Evolutionary conservation across 1,140 invertebrate genomes (phyloP).

Genomic region (Druon quercuslanigerum): DNA sequence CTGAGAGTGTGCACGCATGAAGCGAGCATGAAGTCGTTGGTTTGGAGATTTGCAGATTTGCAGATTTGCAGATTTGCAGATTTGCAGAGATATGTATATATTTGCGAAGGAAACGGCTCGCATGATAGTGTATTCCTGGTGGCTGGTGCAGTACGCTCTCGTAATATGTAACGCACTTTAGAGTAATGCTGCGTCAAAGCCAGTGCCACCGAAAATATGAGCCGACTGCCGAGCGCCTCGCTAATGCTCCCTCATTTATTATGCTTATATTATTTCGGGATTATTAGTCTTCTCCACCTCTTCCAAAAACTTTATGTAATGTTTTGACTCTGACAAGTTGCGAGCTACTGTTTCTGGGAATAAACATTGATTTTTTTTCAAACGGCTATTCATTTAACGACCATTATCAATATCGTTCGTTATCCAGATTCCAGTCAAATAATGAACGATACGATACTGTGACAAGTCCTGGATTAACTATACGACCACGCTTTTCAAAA

Average conservation of each 20-base stretch:
- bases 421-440: background rate
- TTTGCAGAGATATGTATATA: background rate
- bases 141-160: constrained; percentile 43
- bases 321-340: constrained; percentile 58
- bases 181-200: constrained; percentile 75
- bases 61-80: background rate
- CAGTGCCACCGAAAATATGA: constrained; percentile 75
- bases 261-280: constrained; percentile 74
- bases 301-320: constrained; percentile 64
- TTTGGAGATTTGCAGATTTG: background rate
- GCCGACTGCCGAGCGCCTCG: constrained; percentile 69
- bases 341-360: constrained; percentile 50
- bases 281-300: constrained; percentile 70
- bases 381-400: constrained; percentile 29
- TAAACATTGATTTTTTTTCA: constrained; percentile 38
- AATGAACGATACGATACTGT: background rate
- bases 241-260: constrained; percentile 73
- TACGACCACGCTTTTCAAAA: background rate
- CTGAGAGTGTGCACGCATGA: no score
- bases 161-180: constrained; percentile 73
- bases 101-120: background rate
- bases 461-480: constrained; percentile 14
- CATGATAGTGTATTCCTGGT: background rate
- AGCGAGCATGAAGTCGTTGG: no score
- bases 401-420: background rate